Evolutionary conservation across 2,797 vertebrate species (phyloP), one percentile per base, ranked within the genome.

Genomic region (Emydoidea blandingii): DNA sequence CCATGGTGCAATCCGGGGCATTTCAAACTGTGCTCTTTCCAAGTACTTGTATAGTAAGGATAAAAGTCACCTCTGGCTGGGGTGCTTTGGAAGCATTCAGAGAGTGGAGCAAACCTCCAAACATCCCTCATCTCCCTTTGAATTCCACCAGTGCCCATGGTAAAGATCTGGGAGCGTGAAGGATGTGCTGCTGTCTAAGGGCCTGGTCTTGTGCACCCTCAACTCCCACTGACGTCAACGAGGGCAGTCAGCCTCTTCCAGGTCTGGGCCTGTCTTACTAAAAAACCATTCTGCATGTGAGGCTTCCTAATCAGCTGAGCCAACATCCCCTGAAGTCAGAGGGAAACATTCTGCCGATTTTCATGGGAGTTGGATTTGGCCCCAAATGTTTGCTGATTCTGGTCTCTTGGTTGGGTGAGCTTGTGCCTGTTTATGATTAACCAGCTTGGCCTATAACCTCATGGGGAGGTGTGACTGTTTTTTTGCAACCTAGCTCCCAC

Each of bases 341-440:
- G 57, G 91, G 79, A 90, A 85, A 85, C 92, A 88, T 8, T 81
- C 49, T 29, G 15, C 52, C 23, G 81, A 34, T 85, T 82, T 47
- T 62, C 65, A 85, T 54, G 87, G 79, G 83, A 86, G n/a, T 52
- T 1, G 47, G 90, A 76, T 92, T 31, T 47, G 79, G 49, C 50
- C 50, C 81, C 89, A 52, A 21, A 7, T 0, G 0, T 14, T 79
- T 59, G 88, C 10, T 54, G 88, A n/a, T 79, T 54, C 15, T 57
- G 56, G 41, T 37, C 85, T 72, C 15, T 0, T 88, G 91, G 81
- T 81, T 89, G 57, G 84, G 54, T 0, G 56, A 92, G 47, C 82
- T 85, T 23, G 50, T 23, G 80, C 81, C 85, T 94, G 74, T 89
- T 93, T 89, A 78, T 87, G 85, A 83, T 84, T 92, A 94, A 90